Percentiles rank a stretch among this genome's conserved stretches.
Conservation (phyloP, 2,888 invertebrate genomes). For the Sinodicranocentrus sp. region DNA sequence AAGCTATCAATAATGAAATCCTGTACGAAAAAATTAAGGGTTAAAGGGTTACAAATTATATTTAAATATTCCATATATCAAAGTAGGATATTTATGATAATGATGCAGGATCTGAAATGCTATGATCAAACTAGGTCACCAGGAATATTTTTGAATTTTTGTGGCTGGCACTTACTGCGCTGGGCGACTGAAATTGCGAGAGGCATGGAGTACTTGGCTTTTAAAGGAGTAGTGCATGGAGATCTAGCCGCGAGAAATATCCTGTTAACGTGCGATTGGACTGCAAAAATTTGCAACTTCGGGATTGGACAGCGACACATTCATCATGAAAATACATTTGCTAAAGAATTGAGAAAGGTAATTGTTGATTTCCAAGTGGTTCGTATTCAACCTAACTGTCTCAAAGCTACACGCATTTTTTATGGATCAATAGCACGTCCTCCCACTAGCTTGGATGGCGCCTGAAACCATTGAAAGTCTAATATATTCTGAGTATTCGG, state of each 20-base stretch:
- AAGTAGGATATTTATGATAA: no score
- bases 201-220: constrained; percentile 66
- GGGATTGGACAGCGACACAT: constrained; percentile 32
- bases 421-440: constrained; percentile 26
- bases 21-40: constrained; percentile 13
- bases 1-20: constrained; percentile 46
- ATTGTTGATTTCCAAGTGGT: no score
- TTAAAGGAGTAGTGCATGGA: constrained; percentile 59
- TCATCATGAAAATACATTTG: constrained; percentile 35
- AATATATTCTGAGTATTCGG: constrained; percentile 20
- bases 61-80: background rate
- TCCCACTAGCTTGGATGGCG: constrained; percentile 50
- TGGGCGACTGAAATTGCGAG: constrained; percentile 67
- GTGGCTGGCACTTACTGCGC: constrained; percentile 48
- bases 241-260: constrained; percentile 51
- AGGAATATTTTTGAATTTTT: constrained; percentile 48
- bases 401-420: background rate
- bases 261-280: constrained; percentile 51
- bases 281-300: constrained; percentile 58
- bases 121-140: constrained; percentile 50
- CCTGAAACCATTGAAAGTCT: constrained; percentile 38
- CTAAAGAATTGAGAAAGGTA: constrained; percentile 33
- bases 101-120: no score
- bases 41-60: background rate
- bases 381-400: background rate